phyloP scores from a whole-genome alignment of 2,113 vertebrate species.

The Lamprologus lemairii region DNA sequence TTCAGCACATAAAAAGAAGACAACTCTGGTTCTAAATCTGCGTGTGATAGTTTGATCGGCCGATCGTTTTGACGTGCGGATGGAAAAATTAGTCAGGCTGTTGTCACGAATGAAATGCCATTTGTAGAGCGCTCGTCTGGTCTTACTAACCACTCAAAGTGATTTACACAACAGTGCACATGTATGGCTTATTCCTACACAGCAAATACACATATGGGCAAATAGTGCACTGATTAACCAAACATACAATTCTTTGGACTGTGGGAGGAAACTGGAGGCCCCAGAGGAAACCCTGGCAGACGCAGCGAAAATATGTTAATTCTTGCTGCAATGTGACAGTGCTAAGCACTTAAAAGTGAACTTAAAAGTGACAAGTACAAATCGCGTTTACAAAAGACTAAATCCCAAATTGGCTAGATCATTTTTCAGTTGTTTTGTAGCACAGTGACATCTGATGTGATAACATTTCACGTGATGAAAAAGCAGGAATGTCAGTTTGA shows the following conservation, averaged over 20 bases:
- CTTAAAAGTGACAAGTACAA: not conserved
- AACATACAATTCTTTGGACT: not conserved
- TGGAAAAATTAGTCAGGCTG: not conserved
- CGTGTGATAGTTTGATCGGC: not conserved
- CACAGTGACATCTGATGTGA: not conserved
- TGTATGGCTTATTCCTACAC: accelerated
- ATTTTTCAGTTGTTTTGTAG: not conserved
- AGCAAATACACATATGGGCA: not conserved
- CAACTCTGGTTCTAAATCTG: not conserved
- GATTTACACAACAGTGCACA: not conserved
- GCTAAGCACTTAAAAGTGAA: not conserved
- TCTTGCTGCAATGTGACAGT: not conserved
- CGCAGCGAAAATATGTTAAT: not conserved
- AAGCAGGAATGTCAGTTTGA: not conserved
- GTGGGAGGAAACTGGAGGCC: not conserved
- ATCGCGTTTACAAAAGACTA: not conserved
- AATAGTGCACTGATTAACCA: not conserved
- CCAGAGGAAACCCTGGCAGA: not conserved
- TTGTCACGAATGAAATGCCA: not conserved
- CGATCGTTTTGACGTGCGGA: not conserved
- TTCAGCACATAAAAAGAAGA: not conserved
- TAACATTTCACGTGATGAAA: not conserved
- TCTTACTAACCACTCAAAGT: not conserved
- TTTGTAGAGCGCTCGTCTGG: not conserved
- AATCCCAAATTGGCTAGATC: not conserved